Percentiles rank a stretch among this genome's conserved stretches.
Evolutionary conservation across 2,113 vertebrate genomes (phyloP).

Genomic region (Perognathus longimembris): DNA sequence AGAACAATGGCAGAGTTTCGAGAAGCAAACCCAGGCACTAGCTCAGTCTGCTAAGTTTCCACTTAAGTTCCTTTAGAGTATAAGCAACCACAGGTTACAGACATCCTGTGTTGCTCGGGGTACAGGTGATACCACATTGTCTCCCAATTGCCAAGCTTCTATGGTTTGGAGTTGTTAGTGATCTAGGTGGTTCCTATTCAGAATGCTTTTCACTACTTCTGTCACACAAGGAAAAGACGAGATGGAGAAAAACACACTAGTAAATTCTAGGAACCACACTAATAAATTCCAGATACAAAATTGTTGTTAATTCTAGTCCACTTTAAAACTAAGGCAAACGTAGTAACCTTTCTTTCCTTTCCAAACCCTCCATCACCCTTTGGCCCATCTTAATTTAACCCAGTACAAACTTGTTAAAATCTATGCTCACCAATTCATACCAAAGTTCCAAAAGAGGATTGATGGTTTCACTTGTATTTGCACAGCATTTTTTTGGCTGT

Average conservation of each 20-base stretch:
- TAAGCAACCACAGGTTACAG: background rate
- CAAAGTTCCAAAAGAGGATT: background rate
- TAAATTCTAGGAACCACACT: background rate
- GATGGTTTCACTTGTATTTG: background rate
- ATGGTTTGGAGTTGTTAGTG: background rate
- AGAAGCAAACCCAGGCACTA: background rate
- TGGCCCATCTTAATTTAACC: background rate
- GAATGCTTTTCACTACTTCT: conserved; percentile 26
- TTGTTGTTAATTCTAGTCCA: background rate
- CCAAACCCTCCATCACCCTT: background rate
- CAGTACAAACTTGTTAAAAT: background rate
- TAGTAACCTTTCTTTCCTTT: background rate
- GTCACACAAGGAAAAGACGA: background rate
- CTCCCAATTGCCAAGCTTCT: background rate
- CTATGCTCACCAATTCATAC: background rate
- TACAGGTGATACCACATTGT: background rate
- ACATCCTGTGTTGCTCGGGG: background rate
- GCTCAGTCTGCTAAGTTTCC: background rate
- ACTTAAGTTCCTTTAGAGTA: background rate
- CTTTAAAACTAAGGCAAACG: background rate
- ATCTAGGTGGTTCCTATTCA: background rate
- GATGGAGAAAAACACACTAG: background rate
- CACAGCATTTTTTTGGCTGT: background rate
- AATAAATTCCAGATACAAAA: conserved; percentile 31
- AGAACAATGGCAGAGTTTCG: conserved; percentile 9